phyloP scores from a whole-genome alignment of 2,888 invertebrate species.

The Acanthopleura granulata region DNA sequence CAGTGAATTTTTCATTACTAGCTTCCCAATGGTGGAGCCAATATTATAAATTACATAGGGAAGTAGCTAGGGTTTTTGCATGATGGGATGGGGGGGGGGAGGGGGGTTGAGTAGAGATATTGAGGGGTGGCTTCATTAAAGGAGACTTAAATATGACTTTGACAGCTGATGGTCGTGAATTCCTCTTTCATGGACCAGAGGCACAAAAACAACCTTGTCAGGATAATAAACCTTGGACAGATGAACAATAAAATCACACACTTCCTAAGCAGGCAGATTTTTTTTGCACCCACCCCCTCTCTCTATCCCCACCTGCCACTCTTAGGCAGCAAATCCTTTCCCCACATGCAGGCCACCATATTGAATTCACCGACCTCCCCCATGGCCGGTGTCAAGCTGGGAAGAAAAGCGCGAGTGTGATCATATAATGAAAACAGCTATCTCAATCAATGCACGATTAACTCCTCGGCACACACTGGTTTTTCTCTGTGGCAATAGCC shows the following conservation, averaged over 20 bases:
- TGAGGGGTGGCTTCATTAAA: background rate
- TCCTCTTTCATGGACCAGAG: background rate
- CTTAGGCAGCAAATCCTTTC: background rate
- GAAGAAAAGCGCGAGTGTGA: background rate
- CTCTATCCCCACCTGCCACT: background rate
- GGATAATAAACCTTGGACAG: background rate
- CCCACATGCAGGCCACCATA: background rate
- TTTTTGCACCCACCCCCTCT: no score
- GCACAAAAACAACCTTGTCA: background rate
- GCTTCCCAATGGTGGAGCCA: no score
- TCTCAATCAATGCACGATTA: background rate
- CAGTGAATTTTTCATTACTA: background rate
- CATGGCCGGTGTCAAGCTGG: background rate
- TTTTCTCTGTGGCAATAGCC: no score
- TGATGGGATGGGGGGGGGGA: no score
- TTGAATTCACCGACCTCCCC: background rate
- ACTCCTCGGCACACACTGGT: background rate
- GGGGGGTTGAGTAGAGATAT: background rate
- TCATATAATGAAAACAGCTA: constrained; percentile 1
- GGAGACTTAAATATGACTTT: background rate
- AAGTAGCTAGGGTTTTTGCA: no score
- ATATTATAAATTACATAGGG: no score
- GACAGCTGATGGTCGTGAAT: background rate
- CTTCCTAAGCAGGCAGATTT: background rate
- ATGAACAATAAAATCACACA: background rate